A percentile compares a stretch with the other conserved stretches of the same genome.
Conservation (phyloP, 1,140 invertebrate species). For the Drosophila pandora region DNA sequence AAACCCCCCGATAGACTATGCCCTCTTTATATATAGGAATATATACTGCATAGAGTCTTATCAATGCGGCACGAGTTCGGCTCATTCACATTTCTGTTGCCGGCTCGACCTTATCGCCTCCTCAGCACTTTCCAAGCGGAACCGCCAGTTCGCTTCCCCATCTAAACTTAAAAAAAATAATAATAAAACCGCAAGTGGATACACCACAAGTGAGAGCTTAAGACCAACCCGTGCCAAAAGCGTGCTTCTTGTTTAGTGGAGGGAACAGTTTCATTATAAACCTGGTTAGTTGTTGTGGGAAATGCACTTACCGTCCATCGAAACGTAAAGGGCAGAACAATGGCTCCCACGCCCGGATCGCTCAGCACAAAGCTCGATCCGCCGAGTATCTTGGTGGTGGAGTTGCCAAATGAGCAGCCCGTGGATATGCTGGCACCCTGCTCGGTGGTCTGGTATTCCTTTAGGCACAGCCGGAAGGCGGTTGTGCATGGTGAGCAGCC, state of each 20-base stretch:
- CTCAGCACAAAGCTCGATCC: conserved; percentile 94
- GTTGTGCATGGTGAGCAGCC: conserved; percentile 89
- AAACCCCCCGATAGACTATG: conserved; percentile 26
- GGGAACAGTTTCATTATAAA: neutral
- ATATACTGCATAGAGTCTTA: conserved; percentile 17
- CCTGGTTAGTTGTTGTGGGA: conserved; percentile 6
- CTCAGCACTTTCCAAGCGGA: conserved; percentile 39
- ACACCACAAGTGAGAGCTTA: conserved; percentile 15
- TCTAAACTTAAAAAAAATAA: conserved; percentile 17
- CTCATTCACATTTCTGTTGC: conserved; percentile 48
- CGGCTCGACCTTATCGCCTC: conserved; percentile 39
- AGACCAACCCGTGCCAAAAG: conserved; percentile 70
- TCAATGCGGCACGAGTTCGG: conserved; percentile 40
- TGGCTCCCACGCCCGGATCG: conserved; percentile 90
- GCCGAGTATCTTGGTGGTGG: conserved; percentile 92
- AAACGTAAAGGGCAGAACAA: conserved; percentile 93
- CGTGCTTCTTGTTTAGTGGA: conserved; percentile 39
- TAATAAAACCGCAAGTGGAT: conserved; percentile 8
- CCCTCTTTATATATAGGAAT: neutral
- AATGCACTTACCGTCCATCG: conserved; percentile 93
- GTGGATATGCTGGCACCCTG: conserved; percentile 85
- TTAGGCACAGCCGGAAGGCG: conserved; percentile 94
- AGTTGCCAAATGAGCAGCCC: conserved; percentile 95
- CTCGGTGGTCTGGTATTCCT: conserved; percentile 94
- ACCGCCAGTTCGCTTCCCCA: conserved; percentile 32